Evolutionary conservation across 2,797 vertebrate genomes (phyloP).

Genomic region (Hypotaenidia okinawae): DNA sequence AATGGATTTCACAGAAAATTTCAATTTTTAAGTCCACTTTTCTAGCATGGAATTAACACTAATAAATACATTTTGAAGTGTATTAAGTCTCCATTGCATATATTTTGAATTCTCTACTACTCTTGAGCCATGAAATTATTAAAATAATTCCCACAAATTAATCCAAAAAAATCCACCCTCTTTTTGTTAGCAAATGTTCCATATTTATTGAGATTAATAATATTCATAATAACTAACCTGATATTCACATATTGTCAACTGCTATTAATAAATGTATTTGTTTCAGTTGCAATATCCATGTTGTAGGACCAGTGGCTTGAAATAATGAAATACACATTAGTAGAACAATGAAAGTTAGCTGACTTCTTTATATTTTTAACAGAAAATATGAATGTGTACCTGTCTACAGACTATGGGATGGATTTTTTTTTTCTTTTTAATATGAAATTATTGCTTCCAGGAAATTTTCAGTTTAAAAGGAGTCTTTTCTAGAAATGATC

Average conservation of each 20-base stretch:
- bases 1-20: neutral
- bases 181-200: neutral
- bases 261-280: neutral
- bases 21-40: neutral
- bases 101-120: neutral
- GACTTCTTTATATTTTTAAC: neutral
- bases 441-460: neutral
- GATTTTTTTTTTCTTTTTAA: neutral
- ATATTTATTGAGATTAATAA: neutral
- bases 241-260: neutral
- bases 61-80: neutral
- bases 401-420: neutral
- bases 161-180: accelerated
- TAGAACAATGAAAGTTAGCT: neutral
- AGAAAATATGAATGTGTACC: neutral
- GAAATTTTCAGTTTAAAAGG: neutral
- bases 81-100: neutral
- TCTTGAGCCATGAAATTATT: neutral
- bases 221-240: neutral
- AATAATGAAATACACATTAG: neutral
- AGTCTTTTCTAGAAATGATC: neutral
- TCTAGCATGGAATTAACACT: neutral
- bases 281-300: neutral
- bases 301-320: neutral
- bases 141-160: neutral